phyloP scores from a whole-genome alignment of 2,888 invertebrate species.

The Sphaerophoria rueppellii region DNA sequence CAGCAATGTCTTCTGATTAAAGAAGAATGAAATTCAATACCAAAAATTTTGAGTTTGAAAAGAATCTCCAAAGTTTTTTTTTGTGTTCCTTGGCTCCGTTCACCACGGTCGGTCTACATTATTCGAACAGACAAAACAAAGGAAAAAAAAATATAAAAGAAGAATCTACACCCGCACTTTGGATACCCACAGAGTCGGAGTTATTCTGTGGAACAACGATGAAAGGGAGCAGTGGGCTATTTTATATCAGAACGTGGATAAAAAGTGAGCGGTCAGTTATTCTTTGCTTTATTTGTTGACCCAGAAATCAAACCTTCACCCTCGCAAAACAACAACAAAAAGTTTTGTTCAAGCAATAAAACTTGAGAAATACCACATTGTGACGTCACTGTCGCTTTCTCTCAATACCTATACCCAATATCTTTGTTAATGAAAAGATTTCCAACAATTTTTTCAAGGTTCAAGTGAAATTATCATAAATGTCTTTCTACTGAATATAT shows the following conservation, averaged over 20 bases:
- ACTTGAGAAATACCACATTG: too few relatives aligned
- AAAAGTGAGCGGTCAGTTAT: not conserved
- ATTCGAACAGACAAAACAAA: slow-evolving; percentile 5
- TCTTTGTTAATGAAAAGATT: too few relatives aligned
- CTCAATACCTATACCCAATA: too few relatives aligned
- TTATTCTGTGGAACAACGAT: slow-evolving; percentile 11
- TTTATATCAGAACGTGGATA: not conserved
- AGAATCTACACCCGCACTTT: slow-evolving; percentile 41
- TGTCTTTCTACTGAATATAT: too few relatives aligned
- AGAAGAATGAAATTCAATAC: slow-evolving; percentile 62
- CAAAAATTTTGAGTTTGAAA: slow-evolving; percentile 39
- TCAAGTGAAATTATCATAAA: too few relatives aligned
- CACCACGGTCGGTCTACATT: slow-evolving; percentile 3
- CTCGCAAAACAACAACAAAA: too few relatives aligned
- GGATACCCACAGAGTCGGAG: not conserved
- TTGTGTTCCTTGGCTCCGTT: not conserved
- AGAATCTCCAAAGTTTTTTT: slow-evolving; percentile 6
- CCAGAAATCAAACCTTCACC: too few relatives aligned
- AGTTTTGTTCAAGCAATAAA: too few relatives aligned
- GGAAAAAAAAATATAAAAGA: not conserved
- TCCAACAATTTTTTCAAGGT: too few relatives aligned
- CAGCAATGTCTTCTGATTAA: slow-evolving; percentile 50
- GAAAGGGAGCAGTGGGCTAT: not conserved
- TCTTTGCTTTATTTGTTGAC: too few relatives aligned
- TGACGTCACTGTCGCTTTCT: too few relatives aligned